Conservation (phyloP, 2,797 vertebrate genomes). For the Fratercula arctica region DNA sequence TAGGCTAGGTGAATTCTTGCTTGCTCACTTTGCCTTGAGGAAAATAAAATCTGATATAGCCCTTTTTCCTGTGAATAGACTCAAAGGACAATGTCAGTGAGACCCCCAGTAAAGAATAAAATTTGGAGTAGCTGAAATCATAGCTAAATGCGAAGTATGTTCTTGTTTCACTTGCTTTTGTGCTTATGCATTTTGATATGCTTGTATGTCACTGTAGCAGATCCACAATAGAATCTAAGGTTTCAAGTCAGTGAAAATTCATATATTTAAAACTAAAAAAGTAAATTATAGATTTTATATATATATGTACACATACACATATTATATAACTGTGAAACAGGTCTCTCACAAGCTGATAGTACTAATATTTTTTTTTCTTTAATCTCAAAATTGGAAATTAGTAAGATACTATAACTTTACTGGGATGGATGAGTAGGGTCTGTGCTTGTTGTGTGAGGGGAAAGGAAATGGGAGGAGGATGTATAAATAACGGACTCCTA, state of each 20-base stretch:
- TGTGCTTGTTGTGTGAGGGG: neutral
- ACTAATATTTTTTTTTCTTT: neutral
- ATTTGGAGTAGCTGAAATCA: neutral
- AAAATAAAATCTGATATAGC: neutral
- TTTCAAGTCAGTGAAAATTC: neutral
- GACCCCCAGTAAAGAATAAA: neutral
- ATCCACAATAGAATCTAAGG: neutral
- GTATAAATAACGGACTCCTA: constrained; percentile 50
- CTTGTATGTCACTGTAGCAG: neutral
- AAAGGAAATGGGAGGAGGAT: constrained; percentile 25
- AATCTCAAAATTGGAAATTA: neutral
- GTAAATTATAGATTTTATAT: neutral
- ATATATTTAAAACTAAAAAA: neutral
- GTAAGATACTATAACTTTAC: neutral
- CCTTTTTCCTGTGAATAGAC: neutral
- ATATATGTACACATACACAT: no score
- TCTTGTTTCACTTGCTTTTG: neutral
- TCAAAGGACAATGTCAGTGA: neutral
- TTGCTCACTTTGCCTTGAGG: neutral
- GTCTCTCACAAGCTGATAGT: neutral
- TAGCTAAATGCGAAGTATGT: neutral
- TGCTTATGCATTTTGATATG: neutral
- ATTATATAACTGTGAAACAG: neutral
- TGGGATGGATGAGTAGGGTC: neutral
- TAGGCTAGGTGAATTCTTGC: neutral